Percentiles rank a stretch among this genome's conserved stretches.
These are phyloP conservation scores for Sapayoa aenigma DNA, from an alignment of 2,113 vertebrate species.

Conservation along the genomic window DNA sequence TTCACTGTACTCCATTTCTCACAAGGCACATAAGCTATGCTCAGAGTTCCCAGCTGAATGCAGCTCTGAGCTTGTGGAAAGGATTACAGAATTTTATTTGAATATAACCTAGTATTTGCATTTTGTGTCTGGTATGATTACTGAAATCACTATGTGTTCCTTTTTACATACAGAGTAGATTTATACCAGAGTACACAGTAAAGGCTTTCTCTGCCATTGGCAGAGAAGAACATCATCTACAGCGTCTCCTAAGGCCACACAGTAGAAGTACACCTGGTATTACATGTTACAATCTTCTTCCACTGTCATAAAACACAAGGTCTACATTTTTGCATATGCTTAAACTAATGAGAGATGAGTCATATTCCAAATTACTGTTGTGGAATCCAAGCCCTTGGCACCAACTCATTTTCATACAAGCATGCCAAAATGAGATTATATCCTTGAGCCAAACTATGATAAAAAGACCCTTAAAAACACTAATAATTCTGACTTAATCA, in stretches of 20 bases:
- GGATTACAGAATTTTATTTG: conserved; percentile 61
- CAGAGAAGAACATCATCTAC: not conserved
- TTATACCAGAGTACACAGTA: not conserved
- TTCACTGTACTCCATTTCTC: conserved; percentile 17
- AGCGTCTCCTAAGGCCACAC: not conserved
- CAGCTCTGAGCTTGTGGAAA: conserved; percentile 37
- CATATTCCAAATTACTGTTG: conserved; percentile 4
- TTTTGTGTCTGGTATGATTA: not conserved
- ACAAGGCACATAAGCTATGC: conserved; percentile 11
- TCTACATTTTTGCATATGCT: not conserved
- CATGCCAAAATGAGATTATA: conserved; percentile 22
- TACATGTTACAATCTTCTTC: not conserved
- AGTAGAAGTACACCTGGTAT: not conserved
- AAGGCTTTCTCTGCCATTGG: not conserved
- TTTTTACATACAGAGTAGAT: not conserved
- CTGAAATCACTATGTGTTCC: not conserved
- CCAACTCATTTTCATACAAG: not conserved
- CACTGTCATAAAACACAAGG: not conserved
- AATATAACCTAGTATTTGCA: not conserved
- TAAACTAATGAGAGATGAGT: conserved; percentile 25
- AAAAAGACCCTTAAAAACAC: conserved; percentile 10
- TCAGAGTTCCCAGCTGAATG: conserved; percentile 49
- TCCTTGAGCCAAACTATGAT: not conserved
- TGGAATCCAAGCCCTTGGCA: conserved; percentile 15
- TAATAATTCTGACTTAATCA: conserved; percentile 34